Evolutionary conservation across 2,113 vertebrate genomes (phyloP), one percentile per base, ranked within the genome.

Genomic region (Melanostigma gelatinosum): DNA sequence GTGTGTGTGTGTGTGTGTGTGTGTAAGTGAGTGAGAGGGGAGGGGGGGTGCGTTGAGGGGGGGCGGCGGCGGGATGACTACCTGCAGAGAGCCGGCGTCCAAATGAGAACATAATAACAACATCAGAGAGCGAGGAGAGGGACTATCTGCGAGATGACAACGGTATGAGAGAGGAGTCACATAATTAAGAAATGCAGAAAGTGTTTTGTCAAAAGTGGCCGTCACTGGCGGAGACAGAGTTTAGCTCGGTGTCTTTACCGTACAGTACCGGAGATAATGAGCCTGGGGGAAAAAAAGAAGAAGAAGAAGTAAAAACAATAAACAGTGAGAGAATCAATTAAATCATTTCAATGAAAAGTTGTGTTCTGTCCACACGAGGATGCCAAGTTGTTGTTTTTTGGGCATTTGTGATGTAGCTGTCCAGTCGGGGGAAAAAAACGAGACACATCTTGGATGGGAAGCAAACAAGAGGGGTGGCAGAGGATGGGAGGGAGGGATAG

Each of bases 101-200:
- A 94, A 91, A 94, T 91, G 86, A 93, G 93, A 93, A 90, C 87
- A 91, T 92, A 91, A 94, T 92, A 94, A 93, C 86, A 88, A 93
- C 86, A 92, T 91, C 93, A 93, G 86, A 92, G 91, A 73, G 83
- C 63, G 72, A 32, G 70, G 75, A 91, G 88, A 77, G 71, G 64
- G 83, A 90, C 79, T 91, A 92, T 95, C 93, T 93, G 73, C 3
- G 79, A 87, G 89, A 94, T 94, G 94, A 94, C 93, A 93, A 91
- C 86, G 67, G 86, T 83, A 90, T 93, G 90, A 94, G 91, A 90
- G 84, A 84, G 82, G 86, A 93, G 88, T 93, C 93, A 89, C 90
- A 90, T 94, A 94, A 95, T 95, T 94, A 95, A 93, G 87, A 91
- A 93, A 93, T 72, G 82, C 87, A 91, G 90, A 94, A 89, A 84